Conservation (phyloP, 2,888 invertebrate species). For the Agapostemon virescens region DNA sequence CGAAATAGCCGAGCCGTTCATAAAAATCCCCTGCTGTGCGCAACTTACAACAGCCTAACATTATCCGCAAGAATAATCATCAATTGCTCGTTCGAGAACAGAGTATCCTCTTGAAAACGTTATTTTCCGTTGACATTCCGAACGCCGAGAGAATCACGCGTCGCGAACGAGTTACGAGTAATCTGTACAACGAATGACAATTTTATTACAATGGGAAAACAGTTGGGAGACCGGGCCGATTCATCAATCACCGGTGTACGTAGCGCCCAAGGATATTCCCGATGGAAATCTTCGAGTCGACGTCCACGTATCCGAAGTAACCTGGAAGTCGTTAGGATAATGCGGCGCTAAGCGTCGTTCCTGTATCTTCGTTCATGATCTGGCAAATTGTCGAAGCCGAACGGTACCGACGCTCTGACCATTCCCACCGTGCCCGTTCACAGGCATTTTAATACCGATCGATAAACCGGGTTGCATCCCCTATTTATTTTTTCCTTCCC, state of each 20-base stretch:
- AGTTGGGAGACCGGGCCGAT: not conserved
- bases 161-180: not conserved
- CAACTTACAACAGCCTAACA: not conserved
- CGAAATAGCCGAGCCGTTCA: not conserved
- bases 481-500: not conserved
- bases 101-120: not conserved
- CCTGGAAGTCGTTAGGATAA: constrained; percentile 34
- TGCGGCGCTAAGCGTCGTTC: constrained; percentile 12
- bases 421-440: not conserved
- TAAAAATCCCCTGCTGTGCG: not conserved
- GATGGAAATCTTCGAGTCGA: constrained; percentile 31
- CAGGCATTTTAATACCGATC: constrained; percentile 13
- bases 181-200: constrained; percentile 10
- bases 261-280: constrained; percentile 34
- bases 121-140: not conserved
- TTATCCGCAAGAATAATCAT: not conserved
- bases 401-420: constrained; percentile 9
- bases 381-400: constrained; percentile 26
- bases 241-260: constrained; percentile 23
- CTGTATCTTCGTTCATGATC: constrained; percentile 17
- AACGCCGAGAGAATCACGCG: not conserved
- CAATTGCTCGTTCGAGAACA: not conserved
- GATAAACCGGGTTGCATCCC: constrained; percentile 11
- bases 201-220: constrained; percentile 12
- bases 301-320: constrained; percentile 14